These are phyloP conservation scores for Leptodactylus fallax DNA, from an alignment of 2,797 vertebrate species.

Conservation along the genomic window DNA sequence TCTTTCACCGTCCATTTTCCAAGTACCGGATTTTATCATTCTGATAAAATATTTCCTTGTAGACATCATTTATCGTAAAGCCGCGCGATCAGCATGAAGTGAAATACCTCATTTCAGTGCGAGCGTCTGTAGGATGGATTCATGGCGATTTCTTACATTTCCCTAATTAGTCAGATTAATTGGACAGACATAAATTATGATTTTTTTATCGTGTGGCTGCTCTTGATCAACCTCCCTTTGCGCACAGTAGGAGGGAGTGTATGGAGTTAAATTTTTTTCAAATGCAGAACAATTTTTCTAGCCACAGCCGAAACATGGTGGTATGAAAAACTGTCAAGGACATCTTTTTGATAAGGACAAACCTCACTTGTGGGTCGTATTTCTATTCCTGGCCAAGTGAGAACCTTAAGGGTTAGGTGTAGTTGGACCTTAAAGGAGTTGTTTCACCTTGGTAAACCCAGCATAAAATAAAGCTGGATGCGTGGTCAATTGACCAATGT, in stretches of 20 bases:
- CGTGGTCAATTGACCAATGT: too few species aligned
- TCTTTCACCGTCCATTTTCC: too few species aligned
- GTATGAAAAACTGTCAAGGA: neutral
- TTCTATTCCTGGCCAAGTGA: neutral
- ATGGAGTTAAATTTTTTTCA: neutral
- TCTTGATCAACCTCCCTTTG: neutral
- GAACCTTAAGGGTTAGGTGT: neutral
- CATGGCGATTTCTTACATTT: neutral
- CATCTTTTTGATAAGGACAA: neutral
- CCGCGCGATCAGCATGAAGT: neutral
- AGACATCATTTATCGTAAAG: neutral
- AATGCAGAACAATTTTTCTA: neutral
- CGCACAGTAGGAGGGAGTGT: neutral
- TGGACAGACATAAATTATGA: neutral
- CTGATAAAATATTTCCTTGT: neutral
- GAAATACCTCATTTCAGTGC: neutral
- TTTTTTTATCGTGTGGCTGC: neutral
- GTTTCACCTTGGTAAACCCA: too few species aligned
- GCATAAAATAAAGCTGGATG: too few species aligned
- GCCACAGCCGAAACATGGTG: neutral
- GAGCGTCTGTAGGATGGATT: slow-evolving; percentile 11
- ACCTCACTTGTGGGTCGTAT: neutral
- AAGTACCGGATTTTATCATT: neutral
- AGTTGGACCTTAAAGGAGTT: too few species aligned
- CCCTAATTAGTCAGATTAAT: slow-evolving; percentile 14